These are phyloP conservation scores for Diplogasteroides magnus DNA, from an alignment of 1,140 invertebrate genomes.

Conservation along the genomic window DNA sequence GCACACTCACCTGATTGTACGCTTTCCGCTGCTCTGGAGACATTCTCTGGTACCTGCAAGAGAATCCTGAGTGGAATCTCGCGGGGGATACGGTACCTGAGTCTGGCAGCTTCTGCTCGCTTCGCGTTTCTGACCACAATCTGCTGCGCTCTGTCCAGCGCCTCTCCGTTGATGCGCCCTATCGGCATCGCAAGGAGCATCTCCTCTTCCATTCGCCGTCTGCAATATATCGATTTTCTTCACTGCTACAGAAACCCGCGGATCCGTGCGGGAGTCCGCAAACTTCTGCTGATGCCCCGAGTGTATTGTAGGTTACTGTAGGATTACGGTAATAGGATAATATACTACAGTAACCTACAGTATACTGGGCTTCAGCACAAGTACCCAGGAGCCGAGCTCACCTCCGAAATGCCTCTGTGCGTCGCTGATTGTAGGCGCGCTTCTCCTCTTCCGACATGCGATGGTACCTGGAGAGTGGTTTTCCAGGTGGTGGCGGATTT, in stretches of 20 bases:
- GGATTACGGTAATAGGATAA: no score
- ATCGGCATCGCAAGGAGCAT: slow-evolving; percentile 38
- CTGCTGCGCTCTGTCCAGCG: slow-evolving; percentile 33
- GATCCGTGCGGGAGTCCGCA: no score
- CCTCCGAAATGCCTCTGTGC: slow-evolving; percentile 31
- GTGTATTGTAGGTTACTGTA: no score
- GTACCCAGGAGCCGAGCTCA: no score
- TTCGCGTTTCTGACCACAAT: slow-evolving; percentile 36
- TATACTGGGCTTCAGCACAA: no score
- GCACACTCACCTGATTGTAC: background rate
- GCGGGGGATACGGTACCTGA: slow-evolving; percentile 7
- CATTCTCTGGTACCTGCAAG: slow-evolving; percentile 30
- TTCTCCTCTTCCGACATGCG: slow-evolving; percentile 36
- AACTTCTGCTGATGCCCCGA: no score
- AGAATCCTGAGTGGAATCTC: background rate
- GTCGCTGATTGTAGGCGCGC: slow-evolving; percentile 28
- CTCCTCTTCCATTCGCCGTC: slow-evolving; percentile 23
- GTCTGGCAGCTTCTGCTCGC: slow-evolving; percentile 29
- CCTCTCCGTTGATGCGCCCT: slow-evolving; percentile 34
- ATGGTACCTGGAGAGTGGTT: slow-evolving; percentile 24
- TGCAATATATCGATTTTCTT: background rate
- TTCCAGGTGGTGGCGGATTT: background rate
- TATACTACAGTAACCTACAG: no score
- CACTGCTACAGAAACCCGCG: no score
- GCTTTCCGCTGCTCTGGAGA: slow-evolving; percentile 33